Evolutionary conservation across 2,888 invertebrate genomes (phyloP), one percentile per base, ranked within the genome.

Genomic region (Tuberolachnus salignus): DNA sequence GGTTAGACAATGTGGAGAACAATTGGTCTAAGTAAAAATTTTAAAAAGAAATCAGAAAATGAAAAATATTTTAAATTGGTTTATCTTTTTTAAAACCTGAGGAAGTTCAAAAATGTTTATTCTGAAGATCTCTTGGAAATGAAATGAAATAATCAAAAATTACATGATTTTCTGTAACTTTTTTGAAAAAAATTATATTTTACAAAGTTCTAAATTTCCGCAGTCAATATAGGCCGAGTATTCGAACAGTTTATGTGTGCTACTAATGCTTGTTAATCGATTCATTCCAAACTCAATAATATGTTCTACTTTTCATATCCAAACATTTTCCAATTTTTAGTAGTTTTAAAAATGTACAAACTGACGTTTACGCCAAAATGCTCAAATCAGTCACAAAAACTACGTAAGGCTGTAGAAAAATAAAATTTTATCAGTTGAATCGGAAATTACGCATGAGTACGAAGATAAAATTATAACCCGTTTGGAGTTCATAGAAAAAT

Each of bases 161-260:
- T 59, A 59, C 3, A 26, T 59, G 14, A 59, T 14, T 26, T 59
- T 59, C 26, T 14, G 23, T 6, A 59, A 1, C 1, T 26, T 26
- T 59, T 26, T 9, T 23, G 14, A 59, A 59, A 59, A 59, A 59
- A 59, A 59, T 26, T 59, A 59, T 16, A 59, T 59, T 26, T 26
- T 59, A 59, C 26, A 26, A 59, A 26, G 6, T 14, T 3, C 26
- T 59, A 59, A 59, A 59, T 59, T 26, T 59, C 59, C 59, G 21
- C 55, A 19, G 19, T 19, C 10, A 55, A 21, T 55, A 55, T 55
- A 9, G 55, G 55, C n/a, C 2, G 14, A 59, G 16, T 26, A 14
- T 26, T 59, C 26, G 1, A 59, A 59, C 26, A 26, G 14, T 16
- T 59, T 26, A 59, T 59, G 59, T 26, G 26, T 59, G 4, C 26